A percentile compares a stretch with the other conserved stretches of the same genome.
Conservation (phyloP, 2,888 invertebrate genomes). For the Pammene fasciana region DNA sequence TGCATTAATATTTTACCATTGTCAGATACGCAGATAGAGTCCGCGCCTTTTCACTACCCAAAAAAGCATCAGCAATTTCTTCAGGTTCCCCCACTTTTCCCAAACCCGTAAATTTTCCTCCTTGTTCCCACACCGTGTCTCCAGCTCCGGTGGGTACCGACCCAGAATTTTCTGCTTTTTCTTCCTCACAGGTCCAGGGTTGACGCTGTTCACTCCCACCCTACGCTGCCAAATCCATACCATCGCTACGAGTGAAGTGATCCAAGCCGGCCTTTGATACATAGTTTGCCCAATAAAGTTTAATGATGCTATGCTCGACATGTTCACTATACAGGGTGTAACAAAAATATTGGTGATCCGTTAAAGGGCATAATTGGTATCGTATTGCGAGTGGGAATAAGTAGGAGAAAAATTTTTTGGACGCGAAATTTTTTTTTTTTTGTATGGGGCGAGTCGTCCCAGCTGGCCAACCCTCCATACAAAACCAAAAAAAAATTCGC, state of each 20-base stretch:
- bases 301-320: slow-evolving; percentile 54
- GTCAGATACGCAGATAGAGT: slow-evolving; percentile 48
- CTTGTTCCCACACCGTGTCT: slow-evolving; percentile 14
- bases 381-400: too few relatives aligned
- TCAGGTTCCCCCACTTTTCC: slow-evolving; percentile 49
- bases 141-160: neutral
- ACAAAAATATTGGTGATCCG: too few relatives aligned
- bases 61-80: slow-evolving; percentile 51
- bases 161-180: slow-evolving; percentile 41
- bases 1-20: slow-evolving; percentile 45
- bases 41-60: slow-evolving; percentile 56
- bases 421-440: too few relatives aligned
- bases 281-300: slow-evolving; percentile 49
- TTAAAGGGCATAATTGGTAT: too few relatives aligned
- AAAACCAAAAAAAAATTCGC: too few relatives aligned
- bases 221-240: slow-evolving; percentile 84
- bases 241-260: slow-evolving; percentile 87
- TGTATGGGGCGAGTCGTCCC: too few relatives aligned
- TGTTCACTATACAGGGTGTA: too few relatives aligned
- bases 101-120: slow-evolving; percentile 46
- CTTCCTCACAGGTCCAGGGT: slow-evolving; percentile 87
- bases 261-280: slow-evolving; percentile 89
- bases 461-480: too few relatives aligned
- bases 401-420: too few relatives aligned
- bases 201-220: slow-evolving; percentile 87